phyloP scores from a whole-genome alignment of 2,888 invertebrate species.

The Drosophila subsilvestris region DNA sequence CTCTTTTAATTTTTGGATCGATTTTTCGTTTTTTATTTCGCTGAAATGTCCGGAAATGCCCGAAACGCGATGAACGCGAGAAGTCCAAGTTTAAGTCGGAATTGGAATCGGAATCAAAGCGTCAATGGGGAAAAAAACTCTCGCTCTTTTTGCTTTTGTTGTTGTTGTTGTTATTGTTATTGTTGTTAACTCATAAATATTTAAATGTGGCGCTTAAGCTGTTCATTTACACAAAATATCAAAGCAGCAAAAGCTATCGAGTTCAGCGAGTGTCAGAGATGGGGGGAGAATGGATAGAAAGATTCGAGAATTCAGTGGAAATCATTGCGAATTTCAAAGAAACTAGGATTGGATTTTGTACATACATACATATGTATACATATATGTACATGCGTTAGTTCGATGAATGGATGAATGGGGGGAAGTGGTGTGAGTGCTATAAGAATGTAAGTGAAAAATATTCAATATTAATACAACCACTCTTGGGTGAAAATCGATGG shows the following conservation, averaged over 20 bases:
- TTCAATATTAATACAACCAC: too few relatives aligned
- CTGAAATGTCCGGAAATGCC: slow-evolving; percentile 66
- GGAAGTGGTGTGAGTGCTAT: neutral
- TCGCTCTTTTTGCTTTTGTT: slow-evolving; percentile 21
- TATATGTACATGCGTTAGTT: slow-evolving; percentile 9
- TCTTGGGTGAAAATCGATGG: too few relatives aligned
- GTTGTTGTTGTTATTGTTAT: slow-evolving; percentile 32
- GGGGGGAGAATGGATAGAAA: neutral
- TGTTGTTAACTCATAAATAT: slow-evolving; percentile 54
- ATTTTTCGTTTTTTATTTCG: neutral
- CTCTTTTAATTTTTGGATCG: slow-evolving; percentile 1
- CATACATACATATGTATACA: slow-evolving; percentile 4
- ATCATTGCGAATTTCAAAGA: slow-evolving; percentile 57
- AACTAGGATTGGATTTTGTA: slow-evolving; percentile 16
- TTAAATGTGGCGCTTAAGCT: slow-evolving; percentile 74
- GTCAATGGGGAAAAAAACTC: slow-evolving; percentile 36
- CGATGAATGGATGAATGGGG: neutral
- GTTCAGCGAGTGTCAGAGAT: neutral
- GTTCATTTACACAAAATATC: slow-evolving; percentile 61
- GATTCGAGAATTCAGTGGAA: slow-evolving; percentile 43
- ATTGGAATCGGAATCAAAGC: slow-evolving; percentile 29
- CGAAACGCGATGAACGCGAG: slow-evolving; percentile 45
- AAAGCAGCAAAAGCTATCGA: slow-evolving; percentile 22
- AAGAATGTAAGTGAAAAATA: too few relatives aligned
- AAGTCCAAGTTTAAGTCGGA: slow-evolving; percentile 30